Base-by-base conservation (phyloP, 1,140 invertebrate species). In the Thaumatotibia leucotreta region DNA sequence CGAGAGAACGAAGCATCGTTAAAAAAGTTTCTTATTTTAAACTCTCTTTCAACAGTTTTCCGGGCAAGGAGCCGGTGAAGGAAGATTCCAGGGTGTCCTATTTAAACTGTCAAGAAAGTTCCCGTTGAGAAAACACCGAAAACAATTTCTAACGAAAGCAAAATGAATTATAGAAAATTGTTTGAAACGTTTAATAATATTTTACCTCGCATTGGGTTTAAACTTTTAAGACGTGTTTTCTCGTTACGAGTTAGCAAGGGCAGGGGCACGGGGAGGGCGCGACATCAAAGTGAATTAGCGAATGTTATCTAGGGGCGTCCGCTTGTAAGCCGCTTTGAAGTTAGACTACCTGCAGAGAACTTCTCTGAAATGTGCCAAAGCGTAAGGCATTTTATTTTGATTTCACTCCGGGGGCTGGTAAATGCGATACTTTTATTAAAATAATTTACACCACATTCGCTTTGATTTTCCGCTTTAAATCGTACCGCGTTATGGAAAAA, bases 271-370 rank as follows among this genome's bases (percentile, higher is more conserved):
- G 64, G 76, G 72, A 54, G 22, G 9, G 23, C 69, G 71, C 72
- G 76, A 86, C 79, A 86, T 88, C 83, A 88, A 88, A 88, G 83
- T 79, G 82, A 88, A 88, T 88, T 88, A 88, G 80, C 80, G 77
- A 85, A 82, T 86, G 85, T 86, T 88, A 81, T 88, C 83, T 88
- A 80, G 77, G 83, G 83, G 85, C 77, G 82, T 84, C 80, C 84
- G 82, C 76, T 82, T 83, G 82, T 87, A 80, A 85, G 79, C 79
- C 76, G 80, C 83, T 88, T 88, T 88, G 85, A 88, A 84, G 82
- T 86, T 77, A 69, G 69, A 76, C 79, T 77, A 81, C 79, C 79
- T 86, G 82, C 70, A 72, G 77, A 71, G 72, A 71, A 79, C 74
- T 75, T 68, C 68, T 68, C 66, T 65, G 72, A 83, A 84, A 82